Evolutionary conservation across 2,797 vertebrate species (phyloP).

Genomic region (Galagoides demidoff): DNA sequence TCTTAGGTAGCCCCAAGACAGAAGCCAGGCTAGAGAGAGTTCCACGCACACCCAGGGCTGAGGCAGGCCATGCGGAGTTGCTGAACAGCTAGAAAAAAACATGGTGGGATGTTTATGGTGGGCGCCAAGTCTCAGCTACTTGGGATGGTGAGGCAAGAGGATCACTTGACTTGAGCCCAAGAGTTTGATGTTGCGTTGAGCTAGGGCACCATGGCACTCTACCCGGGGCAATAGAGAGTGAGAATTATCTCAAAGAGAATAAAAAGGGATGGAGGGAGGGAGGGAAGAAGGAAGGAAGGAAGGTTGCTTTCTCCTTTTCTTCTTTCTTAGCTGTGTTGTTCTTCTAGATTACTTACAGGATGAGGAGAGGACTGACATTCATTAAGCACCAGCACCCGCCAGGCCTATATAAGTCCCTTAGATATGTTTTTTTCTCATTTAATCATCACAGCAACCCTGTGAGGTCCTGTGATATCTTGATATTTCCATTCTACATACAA

Average conservation of each 20-base stretch:
- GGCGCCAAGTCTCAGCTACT: too few relatives aligned
- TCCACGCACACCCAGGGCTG: accelerated
- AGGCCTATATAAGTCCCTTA: neutral
- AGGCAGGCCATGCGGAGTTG: accelerated
- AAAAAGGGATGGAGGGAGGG: too few relatives aligned
- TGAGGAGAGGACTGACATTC: accelerated
- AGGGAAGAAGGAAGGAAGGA: neutral
- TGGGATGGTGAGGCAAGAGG: too few relatives aligned
- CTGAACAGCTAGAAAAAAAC: neutral
- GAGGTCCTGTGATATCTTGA: neutral
- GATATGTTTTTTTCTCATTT: neutral
- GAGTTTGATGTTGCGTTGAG: too few relatives aligned
- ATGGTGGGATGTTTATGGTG: too few relatives aligned
- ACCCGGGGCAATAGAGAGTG: too few relatives aligned
- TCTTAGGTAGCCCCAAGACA: neutral
- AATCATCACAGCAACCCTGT: neutral
- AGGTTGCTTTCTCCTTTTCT: neutral
- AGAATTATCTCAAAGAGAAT: too few relatives aligned
- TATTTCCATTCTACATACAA: neutral
- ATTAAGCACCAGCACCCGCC: neutral
- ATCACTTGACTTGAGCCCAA: too few relatives aligned
- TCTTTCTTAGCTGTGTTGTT: neutral
- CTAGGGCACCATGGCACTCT: too few relatives aligned
- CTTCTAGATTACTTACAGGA: neutral
- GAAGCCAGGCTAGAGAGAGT: neutral